A percentile compares a stretch with the other conserved stretches of the same genome.
These are phyloP conservation scores for Diarsia brunnea DNA, from an alignment of 2,888 invertebrate genomes.

Conservation along the genomic window DNA sequence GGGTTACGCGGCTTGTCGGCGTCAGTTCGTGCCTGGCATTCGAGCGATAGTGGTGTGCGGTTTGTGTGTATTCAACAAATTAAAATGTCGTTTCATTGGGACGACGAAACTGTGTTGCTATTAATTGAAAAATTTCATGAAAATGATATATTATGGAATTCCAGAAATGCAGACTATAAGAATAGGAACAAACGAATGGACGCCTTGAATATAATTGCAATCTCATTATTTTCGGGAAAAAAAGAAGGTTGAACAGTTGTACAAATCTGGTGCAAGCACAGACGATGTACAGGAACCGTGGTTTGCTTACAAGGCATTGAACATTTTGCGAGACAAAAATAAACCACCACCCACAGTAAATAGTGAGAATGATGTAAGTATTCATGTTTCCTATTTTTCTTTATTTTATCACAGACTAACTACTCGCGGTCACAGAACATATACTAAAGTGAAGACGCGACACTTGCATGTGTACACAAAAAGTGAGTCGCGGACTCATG, in stretches of 20 bases:
- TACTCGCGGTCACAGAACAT: no score
- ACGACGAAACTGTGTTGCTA: slow-evolving; percentile 34
- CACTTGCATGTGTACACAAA: no score
- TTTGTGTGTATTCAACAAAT: slow-evolving; percentile 23
- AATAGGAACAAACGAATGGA: slow-evolving; percentile 45
- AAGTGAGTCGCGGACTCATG: no score
- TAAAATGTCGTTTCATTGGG: slow-evolving; percentile 30
- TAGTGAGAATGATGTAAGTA: slow-evolving; percentile 31
- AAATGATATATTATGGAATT: slow-evolving; percentile 49
- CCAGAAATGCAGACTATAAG: slow-evolving; percentile 47
- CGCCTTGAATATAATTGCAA: slow-evolving; percentile 39
- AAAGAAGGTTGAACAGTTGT: slow-evolving; percentile 47
- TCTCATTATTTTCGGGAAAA: slow-evolving; percentile 29
- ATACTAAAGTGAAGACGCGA: no score
- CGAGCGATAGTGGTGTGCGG: slow-evolving; percentile 22
- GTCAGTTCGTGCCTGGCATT: slow-evolving; percentile 4
- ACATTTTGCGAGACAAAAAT: slow-evolving; percentile 40
- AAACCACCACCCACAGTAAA: slow-evolving; percentile 39
- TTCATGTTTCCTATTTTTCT: slow-evolving; percentile 16
- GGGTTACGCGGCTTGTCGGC: slow-evolving; percentile 3
- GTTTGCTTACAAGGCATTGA: slow-evolving; percentile 44
- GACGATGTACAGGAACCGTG: slow-evolving; percentile 45
- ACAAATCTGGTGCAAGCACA: slow-evolving; percentile 41
- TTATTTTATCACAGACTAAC: no score
- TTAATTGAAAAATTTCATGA: slow-evolving; percentile 49